Conservation (phyloP, 2,888 invertebrate genomes). For the Chrysolina haemoptera region DNA sequence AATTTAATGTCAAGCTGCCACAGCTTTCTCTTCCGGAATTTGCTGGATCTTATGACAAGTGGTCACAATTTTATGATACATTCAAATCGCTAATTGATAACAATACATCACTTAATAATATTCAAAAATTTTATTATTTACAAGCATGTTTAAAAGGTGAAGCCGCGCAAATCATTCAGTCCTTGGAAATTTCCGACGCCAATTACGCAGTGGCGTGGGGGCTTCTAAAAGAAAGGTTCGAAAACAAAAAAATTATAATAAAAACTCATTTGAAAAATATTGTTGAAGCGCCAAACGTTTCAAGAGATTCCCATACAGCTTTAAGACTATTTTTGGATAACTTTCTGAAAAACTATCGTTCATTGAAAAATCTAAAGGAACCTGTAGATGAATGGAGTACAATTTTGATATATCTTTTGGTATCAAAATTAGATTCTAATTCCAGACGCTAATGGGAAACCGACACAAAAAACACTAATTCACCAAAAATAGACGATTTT, state of each 20-base stretch:
- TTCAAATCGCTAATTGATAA: slow-evolving; percentile 26
- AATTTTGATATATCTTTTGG: slow-evolving; percentile 34
- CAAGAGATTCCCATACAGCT: slow-evolving; percentile 20
- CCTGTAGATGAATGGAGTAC: slow-evolving; percentile 30
- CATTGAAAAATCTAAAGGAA: slow-evolving; percentile 23
- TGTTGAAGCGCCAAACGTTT: slow-evolving; percentile 22
- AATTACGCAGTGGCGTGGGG: too few relatives aligned
- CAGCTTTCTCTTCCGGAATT: slow-evolving; percentile 30
- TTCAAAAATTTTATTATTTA: slow-evolving; percentile 35
- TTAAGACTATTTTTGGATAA: slow-evolving; percentile 32
- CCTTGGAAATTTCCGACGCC: slow-evolving; percentile 19
- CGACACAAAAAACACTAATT: slow-evolving; percentile 14
- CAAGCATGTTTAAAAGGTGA: slow-evolving; percentile 38
- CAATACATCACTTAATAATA: slow-evolving; percentile 13
- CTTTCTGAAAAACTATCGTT: slow-evolving; percentile 32
- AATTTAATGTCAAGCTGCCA: slow-evolving; percentile 26
- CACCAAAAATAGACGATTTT: slow-evolving; percentile 29
- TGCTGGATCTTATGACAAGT: slow-evolving; percentile 28
- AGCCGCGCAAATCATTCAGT: slow-evolving; percentile 29
- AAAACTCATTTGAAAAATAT: slow-evolving; percentile 37
- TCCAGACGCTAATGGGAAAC: slow-evolving; percentile 32
- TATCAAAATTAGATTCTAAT: slow-evolving; percentile 31
- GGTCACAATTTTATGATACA: slow-evolving; percentile 29
- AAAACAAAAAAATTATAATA: neutral
- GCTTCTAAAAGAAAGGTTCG: too few relatives aligned